Conservation (phyloP, 2,113 vertebrate species). For the Gnathonemus echidnorhynchus region DNA sequence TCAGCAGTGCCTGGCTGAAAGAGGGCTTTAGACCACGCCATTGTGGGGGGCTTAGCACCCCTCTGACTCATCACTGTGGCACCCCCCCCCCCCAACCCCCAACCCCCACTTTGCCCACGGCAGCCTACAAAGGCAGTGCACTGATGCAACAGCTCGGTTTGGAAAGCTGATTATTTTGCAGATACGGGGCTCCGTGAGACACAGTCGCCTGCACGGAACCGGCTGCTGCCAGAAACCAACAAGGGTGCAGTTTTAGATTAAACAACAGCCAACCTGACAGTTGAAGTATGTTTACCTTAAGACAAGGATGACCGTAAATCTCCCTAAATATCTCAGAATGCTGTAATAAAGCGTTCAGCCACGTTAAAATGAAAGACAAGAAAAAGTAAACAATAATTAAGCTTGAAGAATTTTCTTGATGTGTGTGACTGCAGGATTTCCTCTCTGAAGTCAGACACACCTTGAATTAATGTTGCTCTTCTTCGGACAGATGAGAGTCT, state of each 20-base stretch:
- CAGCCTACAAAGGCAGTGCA: conserved; percentile 52
- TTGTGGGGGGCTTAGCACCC: conserved; percentile 55
- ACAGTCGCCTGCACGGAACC: background rate
- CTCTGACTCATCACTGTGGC: conserved; percentile 59
- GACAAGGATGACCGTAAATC: background rate
- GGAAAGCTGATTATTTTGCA: conserved; percentile 49
- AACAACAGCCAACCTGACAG: background rate
- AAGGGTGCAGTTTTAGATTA: background rate
- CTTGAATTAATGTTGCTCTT: background rate
- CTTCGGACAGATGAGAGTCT: background rate
- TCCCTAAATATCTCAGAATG: background rate
- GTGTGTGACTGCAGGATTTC: background rate
- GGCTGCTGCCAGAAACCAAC: background rate
- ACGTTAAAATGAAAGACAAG: background rate
- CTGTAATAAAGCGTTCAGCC: background rate
- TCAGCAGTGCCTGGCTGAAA: conserved; percentile 65
- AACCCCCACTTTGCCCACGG: background rate
- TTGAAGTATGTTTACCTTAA: background rate
- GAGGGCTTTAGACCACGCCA: conserved; percentile 53
- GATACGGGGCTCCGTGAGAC: background rate
- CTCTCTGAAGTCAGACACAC: background rate
- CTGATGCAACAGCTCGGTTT: conserved; percentile 64
- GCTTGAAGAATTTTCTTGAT: background rate
- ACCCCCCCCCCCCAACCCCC: background rate
- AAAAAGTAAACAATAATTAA: background rate